phyloP scores from a whole-genome alignment of 1,140 invertebrate species.

The Drosophila busckii region DNA sequence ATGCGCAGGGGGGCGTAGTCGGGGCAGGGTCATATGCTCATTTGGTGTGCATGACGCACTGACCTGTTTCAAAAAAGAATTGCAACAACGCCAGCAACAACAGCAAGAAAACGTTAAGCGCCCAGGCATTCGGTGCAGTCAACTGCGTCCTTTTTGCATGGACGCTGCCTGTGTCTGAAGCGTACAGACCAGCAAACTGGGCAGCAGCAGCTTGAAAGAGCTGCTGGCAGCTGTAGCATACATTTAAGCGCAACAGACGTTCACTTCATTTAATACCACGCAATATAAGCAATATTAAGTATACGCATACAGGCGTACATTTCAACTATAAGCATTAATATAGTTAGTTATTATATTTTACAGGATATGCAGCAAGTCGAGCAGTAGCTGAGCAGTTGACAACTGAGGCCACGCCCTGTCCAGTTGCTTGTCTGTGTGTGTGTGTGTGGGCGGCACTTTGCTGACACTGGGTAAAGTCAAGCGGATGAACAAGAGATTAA shows the following conservation, averaged over 20 bases:
- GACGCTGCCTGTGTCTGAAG: too few relatives aligned
- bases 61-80: slow-evolving; percentile 56
- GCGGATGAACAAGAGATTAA: slow-evolving; percentile 75
- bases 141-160: slow-evolving; percentile 33
- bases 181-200: too few relatives aligned
- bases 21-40: slow-evolving; percentile 57
- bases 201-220: too few relatives aligned
- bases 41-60: slow-evolving; percentile 69
- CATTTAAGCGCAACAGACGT: slow-evolving; percentile 40
- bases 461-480: slow-evolving; percentile 59
- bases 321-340: too few relatives aligned
- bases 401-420: slow-evolving; percentile 36
- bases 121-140: slow-evolving; percentile 54
- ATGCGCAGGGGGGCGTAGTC: neutral
- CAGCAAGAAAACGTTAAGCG: slow-evolving; percentile 38
- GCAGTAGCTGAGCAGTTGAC: neutral
- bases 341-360: neutral
- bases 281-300: neutral
- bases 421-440: slow-evolving; percentile 26
- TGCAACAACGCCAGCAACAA: neutral
- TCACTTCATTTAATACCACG: slow-evolving; percentile 27
- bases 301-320: too few relatives aligned
- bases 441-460: slow-evolving; percentile 3
- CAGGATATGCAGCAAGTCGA: neutral
- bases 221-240: slow-evolving; percentile 34